Evolutionary conservation across 2,113 vertebrate species (phyloP), one percentile per base, ranked within the genome.

Genomic region (Solea solea): DNA sequence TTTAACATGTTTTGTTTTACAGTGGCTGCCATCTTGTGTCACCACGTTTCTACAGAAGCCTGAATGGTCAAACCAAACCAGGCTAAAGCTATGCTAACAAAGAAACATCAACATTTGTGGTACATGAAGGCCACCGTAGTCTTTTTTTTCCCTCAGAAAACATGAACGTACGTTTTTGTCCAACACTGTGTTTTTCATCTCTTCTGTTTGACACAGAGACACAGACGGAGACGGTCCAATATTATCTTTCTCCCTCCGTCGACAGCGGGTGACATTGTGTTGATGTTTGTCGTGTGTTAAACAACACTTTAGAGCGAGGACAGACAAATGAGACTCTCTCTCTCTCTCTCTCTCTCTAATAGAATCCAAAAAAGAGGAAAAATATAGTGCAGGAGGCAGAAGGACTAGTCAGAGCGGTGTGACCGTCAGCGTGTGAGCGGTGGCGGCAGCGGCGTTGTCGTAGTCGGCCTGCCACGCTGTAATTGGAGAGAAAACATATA

Each of bases 401-500:
- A 92, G 91, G 87, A 94, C 89, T 91, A 87, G 91, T 94, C 92
- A 93, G 90, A 93, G 90, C 92, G 91, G 88, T 93, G 88, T 93
- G 93, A 94, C 91, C 92, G 90, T 94, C 92, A 93, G 84, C 84
- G 79, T 90, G 85, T 79, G 82, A 64, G 84, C 83, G 40, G 77
- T 83, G 92, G 91, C 92, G 91, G 91, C 90, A 81, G 88, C 66
- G 21, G 21, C 21, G 21, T 21, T 21, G 21, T 21, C 21, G 21
- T 21, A 21, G 21, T 21, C 84, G 88, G 89, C 88, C 90, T 92
- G 93, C 92, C 91, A 92, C 88, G 84, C 84, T 92, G 91, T 93
- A 94, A 94, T 94, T 93, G 94, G 91, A 93, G 92, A 92, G 91
- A 93, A 93, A 94, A 94, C 92, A 93, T 94, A 94, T 94, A 93